Conservation (phyloP, 2,113 vertebrate genomes). For the Polypterus senegalus region DNA sequence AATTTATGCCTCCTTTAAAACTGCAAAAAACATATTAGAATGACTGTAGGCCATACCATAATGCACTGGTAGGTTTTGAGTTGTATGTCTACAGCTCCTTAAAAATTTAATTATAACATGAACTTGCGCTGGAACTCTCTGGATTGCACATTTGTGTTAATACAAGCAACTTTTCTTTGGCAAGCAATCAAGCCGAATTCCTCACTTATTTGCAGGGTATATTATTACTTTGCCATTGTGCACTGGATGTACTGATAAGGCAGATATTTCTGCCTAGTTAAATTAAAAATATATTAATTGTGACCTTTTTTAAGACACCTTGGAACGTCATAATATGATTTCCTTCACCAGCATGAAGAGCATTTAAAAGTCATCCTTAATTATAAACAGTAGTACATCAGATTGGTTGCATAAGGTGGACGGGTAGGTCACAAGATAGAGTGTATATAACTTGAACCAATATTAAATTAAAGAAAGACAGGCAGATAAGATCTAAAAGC, state of each 20-base stretch:
- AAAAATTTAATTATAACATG: not conserved
- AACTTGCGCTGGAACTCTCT: slow-evolving; percentile 1
- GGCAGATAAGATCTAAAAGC: too few relatives aligned
- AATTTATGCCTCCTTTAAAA: too few relatives aligned
- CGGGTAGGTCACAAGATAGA: too few relatives aligned
- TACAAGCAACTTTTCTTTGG: not conserved
- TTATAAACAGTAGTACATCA: too few relatives aligned
- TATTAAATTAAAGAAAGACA: too few relatives aligned
- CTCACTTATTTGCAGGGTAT: slow-evolving; percentile 6
- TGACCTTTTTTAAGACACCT: not conserved
- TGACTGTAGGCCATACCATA: too few relatives aligned
- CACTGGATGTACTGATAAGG: slow-evolving; percentile 2
- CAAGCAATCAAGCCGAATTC: slow-evolving; percentile 5
- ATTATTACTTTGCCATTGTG: slow-evolving; percentile 5
- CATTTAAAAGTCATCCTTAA: not conserved
- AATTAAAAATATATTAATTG: slow-evolving; percentile 7
- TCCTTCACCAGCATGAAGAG: not conserved
- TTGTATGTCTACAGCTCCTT: too few relatives aligned
- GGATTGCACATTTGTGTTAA: not conserved
- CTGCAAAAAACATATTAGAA: too few relatives aligned
- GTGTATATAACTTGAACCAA: too few relatives aligned
- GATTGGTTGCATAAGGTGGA: too few relatives aligned
- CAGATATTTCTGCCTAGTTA: not conserved
- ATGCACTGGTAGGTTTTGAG: too few relatives aligned
- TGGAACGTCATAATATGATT: slow-evolving; percentile 2